Evolutionary conservation across 2,797 vertebrate species (phyloP).

Genomic region (Agapornis canus): DNA sequence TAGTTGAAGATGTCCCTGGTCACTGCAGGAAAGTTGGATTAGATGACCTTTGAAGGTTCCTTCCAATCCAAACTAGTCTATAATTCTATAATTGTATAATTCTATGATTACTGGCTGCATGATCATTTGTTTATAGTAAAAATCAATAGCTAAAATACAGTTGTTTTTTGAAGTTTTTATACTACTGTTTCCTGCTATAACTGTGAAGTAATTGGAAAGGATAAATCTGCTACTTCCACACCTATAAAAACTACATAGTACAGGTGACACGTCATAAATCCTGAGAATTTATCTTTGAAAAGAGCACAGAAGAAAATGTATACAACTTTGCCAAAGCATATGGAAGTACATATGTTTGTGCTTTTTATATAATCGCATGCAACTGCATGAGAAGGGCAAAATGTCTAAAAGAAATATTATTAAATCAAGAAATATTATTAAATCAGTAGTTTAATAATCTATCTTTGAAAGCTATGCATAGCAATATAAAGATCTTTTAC

Average conservation of each 20-base stretch:
- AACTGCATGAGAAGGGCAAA: not conserved
- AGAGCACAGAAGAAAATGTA: not conserved
- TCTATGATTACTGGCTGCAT: not conserved
- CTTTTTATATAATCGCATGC: not conserved
- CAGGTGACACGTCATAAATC: not conserved
- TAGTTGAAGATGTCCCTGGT: not conserved
- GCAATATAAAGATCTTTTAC: not conserved
- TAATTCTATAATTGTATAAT: too few species aligned
- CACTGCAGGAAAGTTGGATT: not conserved
- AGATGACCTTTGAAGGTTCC: not conserved
- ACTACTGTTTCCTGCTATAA: not conserved
- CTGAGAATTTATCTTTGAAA: not conserved
- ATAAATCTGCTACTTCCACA: not conserved
- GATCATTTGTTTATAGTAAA: not conserved
- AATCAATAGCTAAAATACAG: not conserved
- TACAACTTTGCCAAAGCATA: not conserved
- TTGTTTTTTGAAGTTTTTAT: not conserved
- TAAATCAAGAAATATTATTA: not conserved
- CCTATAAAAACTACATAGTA: not conserved
- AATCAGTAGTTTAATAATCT: not conserved
- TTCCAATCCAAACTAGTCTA: not conserved
- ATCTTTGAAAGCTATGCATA: not conserved
- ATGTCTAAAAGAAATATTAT: not conserved
- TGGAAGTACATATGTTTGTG: not conserved
- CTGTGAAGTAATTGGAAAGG: not conserved